Evolutionary conservation across 2,113 vertebrate genomes (phyloP).

Genomic region (Thalassoma bifasciatum): DNA sequence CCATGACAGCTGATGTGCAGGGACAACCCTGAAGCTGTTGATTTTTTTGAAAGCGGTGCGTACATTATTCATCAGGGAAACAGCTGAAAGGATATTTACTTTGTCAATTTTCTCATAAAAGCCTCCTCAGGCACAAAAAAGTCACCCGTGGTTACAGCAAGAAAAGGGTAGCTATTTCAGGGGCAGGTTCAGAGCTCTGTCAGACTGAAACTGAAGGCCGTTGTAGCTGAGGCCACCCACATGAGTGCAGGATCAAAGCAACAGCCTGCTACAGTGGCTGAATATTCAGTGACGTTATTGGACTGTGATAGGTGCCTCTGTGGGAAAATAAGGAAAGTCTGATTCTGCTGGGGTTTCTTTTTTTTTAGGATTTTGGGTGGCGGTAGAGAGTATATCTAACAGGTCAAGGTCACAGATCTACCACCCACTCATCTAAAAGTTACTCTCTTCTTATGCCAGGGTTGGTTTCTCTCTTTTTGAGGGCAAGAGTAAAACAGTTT

Average conservation of each 20-base stretch:
- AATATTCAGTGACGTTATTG: slow-evolving; percentile 76
- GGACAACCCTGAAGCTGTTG: slow-evolving; percentile 68
- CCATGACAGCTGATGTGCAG: slow-evolving; percentile 75
- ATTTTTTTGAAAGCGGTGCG: slow-evolving; percentile 49
- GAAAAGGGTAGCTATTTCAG: slow-evolving; percentile 53
- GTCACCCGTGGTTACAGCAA: slow-evolving; percentile 57
- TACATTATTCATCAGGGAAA: slow-evolving; percentile 75
- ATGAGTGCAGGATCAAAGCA: slow-evolving; percentile 60
- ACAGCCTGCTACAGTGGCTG: slow-evolving; percentile 54
- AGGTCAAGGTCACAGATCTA: slow-evolving; percentile 44
- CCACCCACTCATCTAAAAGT: slow-evolving; percentile 57
- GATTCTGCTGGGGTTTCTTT: slow-evolving; percentile 59
- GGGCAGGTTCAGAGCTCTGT: slow-evolving; percentile 49
- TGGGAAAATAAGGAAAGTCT: slow-evolving; percentile 74
- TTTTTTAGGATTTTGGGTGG: slow-evolving; percentile 23
- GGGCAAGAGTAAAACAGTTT: slow-evolving; percentile 55
- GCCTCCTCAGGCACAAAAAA: slow-evolving; percentile 43
- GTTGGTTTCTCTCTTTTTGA: slow-evolving; percentile 37
- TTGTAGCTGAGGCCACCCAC: slow-evolving; percentile 73
- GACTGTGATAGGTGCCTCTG: slow-evolving; percentile 67
- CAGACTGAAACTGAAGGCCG: slow-evolving; percentile 40
- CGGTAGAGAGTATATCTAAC: slow-evolving; percentile 49
- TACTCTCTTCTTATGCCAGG: slow-evolving; percentile 33
- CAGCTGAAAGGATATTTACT: slow-evolving; percentile 70
- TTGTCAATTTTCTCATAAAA: slow-evolving; percentile 73